These are phyloP conservation scores for Porites divaricata DNA, from an alignment of 92 coral and sea anemone genomes.

Conservation along the genomic window DNA sequence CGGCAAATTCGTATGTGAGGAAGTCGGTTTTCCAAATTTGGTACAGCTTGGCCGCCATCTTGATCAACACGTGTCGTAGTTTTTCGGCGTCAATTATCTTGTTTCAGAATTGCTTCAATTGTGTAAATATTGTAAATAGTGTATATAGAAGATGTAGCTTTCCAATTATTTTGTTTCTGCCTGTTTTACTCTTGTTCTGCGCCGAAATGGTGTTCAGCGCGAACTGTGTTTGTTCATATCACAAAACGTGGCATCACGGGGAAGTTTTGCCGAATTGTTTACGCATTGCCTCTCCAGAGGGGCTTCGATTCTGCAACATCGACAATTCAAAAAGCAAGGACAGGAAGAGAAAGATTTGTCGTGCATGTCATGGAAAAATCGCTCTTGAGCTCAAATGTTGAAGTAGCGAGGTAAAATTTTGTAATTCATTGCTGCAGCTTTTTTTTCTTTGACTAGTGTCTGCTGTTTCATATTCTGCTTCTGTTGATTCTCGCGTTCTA, in stretches of 20 bases:
- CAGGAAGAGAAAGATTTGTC: constrained; percentile 23
- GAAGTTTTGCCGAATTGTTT: constrained; percentile 7
- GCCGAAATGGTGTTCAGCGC: constrained; percentile 10
- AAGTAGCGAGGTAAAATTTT: background rate
- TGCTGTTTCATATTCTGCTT: too few relatives aligned
- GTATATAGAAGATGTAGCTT: background rate
- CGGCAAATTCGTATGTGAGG: constrained; percentile 15
- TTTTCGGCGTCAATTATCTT: background rate
- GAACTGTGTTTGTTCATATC: background rate
- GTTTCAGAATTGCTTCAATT: constrained; percentile 5
- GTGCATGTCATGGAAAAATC: constrained; percentile 3
- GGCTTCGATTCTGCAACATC: background rate
- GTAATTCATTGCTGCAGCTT: background rate
- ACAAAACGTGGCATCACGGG: constrained; percentile 15
- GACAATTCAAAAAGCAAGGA: background rate
- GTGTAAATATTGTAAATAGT: background rate
- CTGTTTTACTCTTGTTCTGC: background rate
- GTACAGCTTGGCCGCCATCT: background rate
- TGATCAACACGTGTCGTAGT: background rate
- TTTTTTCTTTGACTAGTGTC: too few relatives aligned
- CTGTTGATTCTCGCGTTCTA: too few relatives aligned
- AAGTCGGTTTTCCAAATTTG: constrained; percentile 8
- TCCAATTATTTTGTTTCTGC: background rate
- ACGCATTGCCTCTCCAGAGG: constrained; percentile 13
- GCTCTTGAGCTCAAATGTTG: background rate